Base-by-base conservation (phyloP, 2,888 invertebrate genomes). In the Dolichopus griseipennis region DNA sequence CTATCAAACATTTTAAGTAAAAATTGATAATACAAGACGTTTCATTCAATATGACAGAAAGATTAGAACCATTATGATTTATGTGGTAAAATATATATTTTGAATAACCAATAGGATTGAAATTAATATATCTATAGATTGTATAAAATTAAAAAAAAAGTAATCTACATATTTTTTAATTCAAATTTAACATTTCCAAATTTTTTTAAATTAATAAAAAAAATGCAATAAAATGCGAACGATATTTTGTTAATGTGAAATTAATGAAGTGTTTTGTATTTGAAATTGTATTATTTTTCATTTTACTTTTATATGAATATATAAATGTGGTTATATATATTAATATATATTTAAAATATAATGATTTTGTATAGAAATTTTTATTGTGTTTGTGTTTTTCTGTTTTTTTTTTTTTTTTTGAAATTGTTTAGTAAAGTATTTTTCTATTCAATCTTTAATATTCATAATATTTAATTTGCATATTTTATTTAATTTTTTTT, bases 381-480 rank as follows among this genome's bases (percentile, higher is more conserved):
- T 27, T 27, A 27, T 69, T 70, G 67, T 67, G 69, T 71, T n/a
- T 68, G 69, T 70, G 67, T 69, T 70, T n/a, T n/a, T n/a, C n/a
- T 71, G 62, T 69, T 64, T 68, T 68, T 43, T 67, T 34, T 69
- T 64, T 68, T 66, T 65, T 66, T 71, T 43, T 67, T 71, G 69
- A 70, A n/a, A 27, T 66, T 66, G 68, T 68, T 68, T 68, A 69
- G 64, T 68, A 66, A 64, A 66, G 67, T 65, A 67, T 66, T 27
- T 12, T 62, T n/a, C n/a, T 68, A 4, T 65, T 67, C 61, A 18
- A 52, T 4, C 9, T 52, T 52, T 65, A 68, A 20, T 66, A 8
- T 65, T 67, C 61, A 52, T 6, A 18, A 52, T 52, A 12, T 52
- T 52, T 4, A 52, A 52, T 52, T 12, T 18, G 52, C 15, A 37